A percentile compares a stretch with the other conserved stretches of the same genome.
Conservation (phyloP, 2,888 invertebrate species). For the Cataglyphis rosenhaueri region DNA sequence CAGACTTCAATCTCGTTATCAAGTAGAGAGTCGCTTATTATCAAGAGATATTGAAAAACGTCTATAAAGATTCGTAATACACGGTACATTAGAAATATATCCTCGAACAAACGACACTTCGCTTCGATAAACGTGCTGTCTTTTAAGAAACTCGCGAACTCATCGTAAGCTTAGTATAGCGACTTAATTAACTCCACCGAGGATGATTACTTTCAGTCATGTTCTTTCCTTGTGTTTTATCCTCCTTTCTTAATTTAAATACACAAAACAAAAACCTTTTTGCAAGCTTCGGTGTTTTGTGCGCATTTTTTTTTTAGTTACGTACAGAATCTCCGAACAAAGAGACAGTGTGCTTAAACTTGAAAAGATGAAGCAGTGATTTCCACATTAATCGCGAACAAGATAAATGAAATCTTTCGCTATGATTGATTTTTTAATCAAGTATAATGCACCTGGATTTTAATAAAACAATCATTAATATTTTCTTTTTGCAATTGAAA, state of each 20-base stretch:
- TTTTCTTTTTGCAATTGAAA: background rate
- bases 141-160: slow-evolving; percentile 59
- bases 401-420: background rate
- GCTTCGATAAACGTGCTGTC: slow-evolving; percentile 56
- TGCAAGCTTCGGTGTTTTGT: slow-evolving; percentile 68
- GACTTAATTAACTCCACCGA: slow-evolving; percentile 49
- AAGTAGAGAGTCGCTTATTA: slow-evolving; percentile 68
- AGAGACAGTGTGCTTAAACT: slow-evolving; percentile 59
- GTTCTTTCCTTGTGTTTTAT: slow-evolving; percentile 18
- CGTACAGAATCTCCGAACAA: slow-evolving; percentile 42
- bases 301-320: slow-evolving; percentile 59
- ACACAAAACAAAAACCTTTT: slow-evolving; percentile 38
- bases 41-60: slow-evolving; percentile 72
- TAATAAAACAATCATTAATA: background rate
- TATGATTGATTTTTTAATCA: background rate
- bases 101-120: slow-evolving; percentile 65
- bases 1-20: slow-evolving; percentile 65
- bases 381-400: slow-evolving; percentile 18
- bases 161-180: slow-evolving; percentile 59
- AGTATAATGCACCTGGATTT: background rate
- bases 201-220: slow-evolving; percentile 70
- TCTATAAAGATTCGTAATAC: slow-evolving; percentile 74
- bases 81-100: slow-evolving; percentile 70
- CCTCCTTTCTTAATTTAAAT: slow-evolving; percentile 3
- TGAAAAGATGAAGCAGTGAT: slow-evolving; percentile 50